These are phyloP conservation scores for Anthoscopus minutus DNA, from an alignment of 2,113 vertebrate species.

Conservation along the genomic window DNA sequence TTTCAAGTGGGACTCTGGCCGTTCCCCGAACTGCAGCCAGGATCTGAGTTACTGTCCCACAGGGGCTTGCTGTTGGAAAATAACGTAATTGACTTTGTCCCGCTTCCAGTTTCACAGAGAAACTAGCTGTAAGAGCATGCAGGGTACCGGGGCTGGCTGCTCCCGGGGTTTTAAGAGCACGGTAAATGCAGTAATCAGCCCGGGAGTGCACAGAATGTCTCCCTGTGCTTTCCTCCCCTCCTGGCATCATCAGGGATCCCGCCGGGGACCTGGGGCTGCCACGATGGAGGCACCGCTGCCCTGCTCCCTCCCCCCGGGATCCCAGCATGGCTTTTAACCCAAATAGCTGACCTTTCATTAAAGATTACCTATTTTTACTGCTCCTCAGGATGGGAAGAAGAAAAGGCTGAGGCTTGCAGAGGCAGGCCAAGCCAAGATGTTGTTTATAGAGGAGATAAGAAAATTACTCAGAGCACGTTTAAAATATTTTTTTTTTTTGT, in stretches of 20 bases:
- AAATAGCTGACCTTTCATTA: conserved; percentile 36
- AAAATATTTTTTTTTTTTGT: background rate
- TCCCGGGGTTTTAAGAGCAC: background rate
- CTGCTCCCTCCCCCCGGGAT: background rate
- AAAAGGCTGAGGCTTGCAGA: background rate
- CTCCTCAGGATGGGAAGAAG: background rate
- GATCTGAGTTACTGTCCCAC: conserved; percentile 5
- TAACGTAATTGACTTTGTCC: conserved; percentile 30
- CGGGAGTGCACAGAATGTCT: background rate
- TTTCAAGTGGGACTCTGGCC: background rate
- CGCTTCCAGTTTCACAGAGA: conserved; percentile 9
- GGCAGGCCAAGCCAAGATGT: background rate
- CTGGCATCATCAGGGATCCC: background rate
- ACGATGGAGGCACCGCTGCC: background rate
- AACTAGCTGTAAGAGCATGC: background rate
- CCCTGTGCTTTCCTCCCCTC: background rate
- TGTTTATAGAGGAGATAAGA: background rate
- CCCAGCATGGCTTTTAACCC: conserved; percentile 6
- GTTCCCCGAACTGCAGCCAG: background rate
- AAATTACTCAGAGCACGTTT: background rate
- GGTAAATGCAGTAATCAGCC: conserved; percentile 13
- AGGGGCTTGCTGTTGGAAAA: conserved; percentile 21
- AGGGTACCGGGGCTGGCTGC: background rate
- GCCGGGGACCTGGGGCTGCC: background rate
- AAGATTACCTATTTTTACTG: conserved; percentile 53